phyloP scores from a whole-genome alignment of 2,113 vertebrate species.

The Suncus etruscus region DNA sequence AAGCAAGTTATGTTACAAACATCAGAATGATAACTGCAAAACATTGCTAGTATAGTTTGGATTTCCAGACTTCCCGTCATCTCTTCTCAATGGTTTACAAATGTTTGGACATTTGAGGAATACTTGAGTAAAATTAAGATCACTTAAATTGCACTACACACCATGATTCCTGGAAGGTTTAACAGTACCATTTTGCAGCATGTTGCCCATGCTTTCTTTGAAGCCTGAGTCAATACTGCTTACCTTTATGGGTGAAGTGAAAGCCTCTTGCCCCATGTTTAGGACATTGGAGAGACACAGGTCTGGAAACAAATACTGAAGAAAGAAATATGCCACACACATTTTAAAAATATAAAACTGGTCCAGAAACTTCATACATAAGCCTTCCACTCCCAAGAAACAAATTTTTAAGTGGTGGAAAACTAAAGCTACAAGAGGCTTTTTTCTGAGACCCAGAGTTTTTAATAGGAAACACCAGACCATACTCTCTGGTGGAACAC shows the following conservation, averaged over 20 bases:
- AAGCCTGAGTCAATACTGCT: background rate
- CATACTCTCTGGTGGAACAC: too few relatives aligned
- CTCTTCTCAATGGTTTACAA: background rate
- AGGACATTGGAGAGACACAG: too few relatives aligned
- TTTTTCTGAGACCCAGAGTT: too few relatives aligned
- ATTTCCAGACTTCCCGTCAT: background rate
- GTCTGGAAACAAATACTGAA: too few relatives aligned
- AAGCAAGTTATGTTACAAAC: constrained; percentile 10
- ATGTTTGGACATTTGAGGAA: background rate
- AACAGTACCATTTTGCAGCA: background rate
- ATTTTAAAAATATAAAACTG: too few relatives aligned
- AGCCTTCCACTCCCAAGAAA: too few relatives aligned
- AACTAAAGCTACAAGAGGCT: too few relatives aligned
- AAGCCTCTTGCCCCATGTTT: too few relatives aligned
- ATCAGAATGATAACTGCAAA: constrained; percentile 42
- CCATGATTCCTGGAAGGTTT: background rate
- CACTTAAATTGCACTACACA: background rate
- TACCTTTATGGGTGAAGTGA: background rate
- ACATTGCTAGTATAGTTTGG: background rate
- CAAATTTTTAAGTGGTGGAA: too few relatives aligned
- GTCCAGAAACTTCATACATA: too few relatives aligned
- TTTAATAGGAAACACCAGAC: too few relatives aligned
- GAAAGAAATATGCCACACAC: too few relatives aligned
- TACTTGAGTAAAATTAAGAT: constrained; percentile 27
- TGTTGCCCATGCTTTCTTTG: background rate